Base-by-base conservation (phyloP, 2,888 invertebrate species). In the Tortrix viridana region DNA sequence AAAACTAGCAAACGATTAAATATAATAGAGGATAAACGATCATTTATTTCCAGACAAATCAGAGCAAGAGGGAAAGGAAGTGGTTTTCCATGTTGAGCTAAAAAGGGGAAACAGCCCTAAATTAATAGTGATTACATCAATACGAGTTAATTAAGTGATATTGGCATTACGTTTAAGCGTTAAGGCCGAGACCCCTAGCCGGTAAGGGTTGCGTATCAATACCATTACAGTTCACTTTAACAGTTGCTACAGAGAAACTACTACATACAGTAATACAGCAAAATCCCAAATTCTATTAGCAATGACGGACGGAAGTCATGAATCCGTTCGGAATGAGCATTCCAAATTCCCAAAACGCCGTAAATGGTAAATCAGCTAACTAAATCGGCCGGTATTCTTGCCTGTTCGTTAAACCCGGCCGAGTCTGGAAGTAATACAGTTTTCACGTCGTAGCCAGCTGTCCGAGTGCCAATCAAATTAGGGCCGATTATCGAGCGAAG, bases 381-480 rank as follows among this genome's bases (percentile, higher is more conserved):
- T 69, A 71, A 72, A 76, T 80, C 75, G 75, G 74, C 76, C 3
- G 32, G 32, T 32, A 32, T 77, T 60, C 56, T 23, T 76, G 76
- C 80, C 74, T 72, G 79, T 68, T 74, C 71, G 76, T 81, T 80
- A 83, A 85, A 79, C 78, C 76, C 74, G 69, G 71, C 73, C 74
- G 76, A 84, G 78, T 82, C 78, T 75, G 77, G 71, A 76, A 77
- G 79, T 82, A 81, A 84, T 80, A 82, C 82, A 86, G 84, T 86
- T 85, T 86, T 82, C 85, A 83, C 82, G 75, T 86, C 84, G 82
- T 78, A 75, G 77, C 75, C 89, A 89, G 87, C 83, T 89, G 89
- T 77, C 78, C 77, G 74, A 74, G 77, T 83, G 84, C 84, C 89
- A 85, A 89, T 89, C 90, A 89, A 89, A 89, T 90, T 89, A 89